Evolutionary conservation across 1,140 invertebrate genomes (phyloP).

Genomic region (Cherax destructor): DNA sequence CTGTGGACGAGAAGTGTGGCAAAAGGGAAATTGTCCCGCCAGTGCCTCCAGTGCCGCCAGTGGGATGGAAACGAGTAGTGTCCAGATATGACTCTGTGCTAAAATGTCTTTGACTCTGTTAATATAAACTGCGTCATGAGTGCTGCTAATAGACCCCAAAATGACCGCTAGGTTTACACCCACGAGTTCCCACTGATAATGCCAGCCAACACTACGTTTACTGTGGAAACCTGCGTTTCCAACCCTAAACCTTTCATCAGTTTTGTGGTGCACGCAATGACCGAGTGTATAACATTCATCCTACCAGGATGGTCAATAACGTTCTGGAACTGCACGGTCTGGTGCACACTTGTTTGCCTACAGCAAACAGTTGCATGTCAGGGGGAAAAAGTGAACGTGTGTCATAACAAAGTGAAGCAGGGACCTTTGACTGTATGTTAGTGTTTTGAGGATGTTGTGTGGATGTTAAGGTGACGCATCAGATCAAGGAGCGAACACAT

Average conservation of each 20-base stretch:
- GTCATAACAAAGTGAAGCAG: neutral
- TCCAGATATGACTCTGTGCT: slow-evolving; percentile 9
- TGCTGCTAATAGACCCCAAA: neutral
- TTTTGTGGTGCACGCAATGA: neutral
- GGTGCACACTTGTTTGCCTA: neutral
- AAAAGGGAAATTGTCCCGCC: neutral
- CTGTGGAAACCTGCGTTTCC: neutral
- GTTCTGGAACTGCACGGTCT: neutral
- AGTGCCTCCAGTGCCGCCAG: slow-evolving; percentile 10
- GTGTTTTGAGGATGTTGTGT: neutral
- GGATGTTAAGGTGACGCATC: neutral
- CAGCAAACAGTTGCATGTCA: slow-evolving; percentile 2
- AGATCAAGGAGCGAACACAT: neutral
- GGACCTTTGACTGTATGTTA: slow-evolving; percentile 3
- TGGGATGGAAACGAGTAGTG: slow-evolving; percentile 3
- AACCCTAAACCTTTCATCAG: neutral
- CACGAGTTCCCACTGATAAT: slow-evolving; percentile 2
- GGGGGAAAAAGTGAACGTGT: neutral
- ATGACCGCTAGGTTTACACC: neutral
- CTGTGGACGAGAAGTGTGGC: neutral
- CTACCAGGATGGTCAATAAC: neutral
- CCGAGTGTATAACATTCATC: neutral
- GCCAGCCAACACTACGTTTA: neutral
- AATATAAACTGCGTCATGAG: neutral
- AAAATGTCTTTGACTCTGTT: slow-evolving; percentile 10